Evolutionary conservation across 2,113 vertebrate genomes (phyloP).

Genomic region (Rynchops niger): DNA sequence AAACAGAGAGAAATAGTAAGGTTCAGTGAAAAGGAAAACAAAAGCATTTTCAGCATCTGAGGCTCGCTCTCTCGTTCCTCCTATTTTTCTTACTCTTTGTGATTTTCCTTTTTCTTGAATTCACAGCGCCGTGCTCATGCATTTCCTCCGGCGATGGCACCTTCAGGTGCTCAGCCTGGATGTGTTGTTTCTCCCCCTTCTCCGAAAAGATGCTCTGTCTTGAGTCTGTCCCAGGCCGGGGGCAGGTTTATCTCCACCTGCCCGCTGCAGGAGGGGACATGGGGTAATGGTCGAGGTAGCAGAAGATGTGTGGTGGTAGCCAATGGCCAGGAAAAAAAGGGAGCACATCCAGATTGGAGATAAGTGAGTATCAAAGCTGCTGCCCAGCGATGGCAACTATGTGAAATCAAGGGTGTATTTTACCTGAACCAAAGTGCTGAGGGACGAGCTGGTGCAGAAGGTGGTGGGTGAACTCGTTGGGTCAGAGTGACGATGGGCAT

Average conservation of each 20-base stretch:
- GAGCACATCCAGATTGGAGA: background rate
- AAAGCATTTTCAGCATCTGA: background rate
- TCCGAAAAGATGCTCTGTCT: background rate
- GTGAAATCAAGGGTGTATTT: background rate
- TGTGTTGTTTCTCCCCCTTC: background rate
- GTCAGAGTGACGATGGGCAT: background rate
- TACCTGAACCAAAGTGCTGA: background rate
- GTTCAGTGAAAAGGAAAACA: background rate
- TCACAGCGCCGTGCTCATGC: rapidly evolving
- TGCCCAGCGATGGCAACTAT: background rate
- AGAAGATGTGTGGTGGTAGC: background rate
- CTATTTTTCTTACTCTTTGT: background rate
- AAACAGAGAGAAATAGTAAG: background rate
- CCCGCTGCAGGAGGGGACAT: background rate
- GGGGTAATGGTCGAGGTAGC: background rate
- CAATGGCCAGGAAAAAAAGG: background rate
- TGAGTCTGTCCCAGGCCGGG: background rate
- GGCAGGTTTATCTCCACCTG: background rate
- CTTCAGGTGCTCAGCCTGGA: background rate
- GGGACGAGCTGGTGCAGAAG: background rate
- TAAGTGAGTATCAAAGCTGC: background rate
- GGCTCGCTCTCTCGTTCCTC: background rate
- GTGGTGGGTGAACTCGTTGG: background rate
- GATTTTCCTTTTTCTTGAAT: background rate
- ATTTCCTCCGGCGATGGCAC: background rate